Evolutionary conservation across 2,888 invertebrate genomes (phyloP).

Genomic region (Harmothoe impar): DNA sequence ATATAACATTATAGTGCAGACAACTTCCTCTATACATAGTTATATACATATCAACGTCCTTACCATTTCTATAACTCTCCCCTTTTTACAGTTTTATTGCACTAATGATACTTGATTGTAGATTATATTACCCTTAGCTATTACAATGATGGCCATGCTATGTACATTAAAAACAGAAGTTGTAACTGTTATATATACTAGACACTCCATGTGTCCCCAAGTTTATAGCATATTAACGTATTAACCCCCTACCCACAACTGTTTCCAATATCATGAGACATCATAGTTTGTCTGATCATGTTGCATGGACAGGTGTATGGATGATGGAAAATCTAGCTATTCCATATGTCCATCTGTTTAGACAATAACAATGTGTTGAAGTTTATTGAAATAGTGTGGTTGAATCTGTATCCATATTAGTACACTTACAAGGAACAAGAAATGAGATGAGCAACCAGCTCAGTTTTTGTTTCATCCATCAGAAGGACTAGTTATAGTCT

Average conservation of each 20-base stretch:
- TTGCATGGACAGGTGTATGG: neutral
- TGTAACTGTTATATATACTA: neutral
- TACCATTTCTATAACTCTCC: neutral
- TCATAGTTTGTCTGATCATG: neutral
- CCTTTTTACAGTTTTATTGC: conserved; percentile 20
- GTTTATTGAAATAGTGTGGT: neutral
- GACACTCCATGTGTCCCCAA: neutral
- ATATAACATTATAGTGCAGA: neutral
- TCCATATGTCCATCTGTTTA: neutral
- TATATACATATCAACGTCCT: neutral
- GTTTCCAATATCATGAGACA: neutral
- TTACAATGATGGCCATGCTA: neutral
- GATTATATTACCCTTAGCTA: neutral
- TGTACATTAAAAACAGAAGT: neutral
- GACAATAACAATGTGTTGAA: neutral
- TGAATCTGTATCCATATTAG: neutral
- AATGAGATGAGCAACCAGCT: neutral
- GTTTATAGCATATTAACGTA: neutral
- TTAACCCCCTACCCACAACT: neutral
- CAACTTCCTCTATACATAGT: neutral
- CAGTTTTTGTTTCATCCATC: neutral
- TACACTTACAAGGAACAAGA: neutral
- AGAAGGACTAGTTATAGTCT: neutral
- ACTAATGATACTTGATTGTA: conserved; percentile 1
- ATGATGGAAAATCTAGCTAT: neutral